Evolutionary conservation across 2,797 vertebrate species (phyloP).

Genomic region (Squalus acanthias): DNA sequence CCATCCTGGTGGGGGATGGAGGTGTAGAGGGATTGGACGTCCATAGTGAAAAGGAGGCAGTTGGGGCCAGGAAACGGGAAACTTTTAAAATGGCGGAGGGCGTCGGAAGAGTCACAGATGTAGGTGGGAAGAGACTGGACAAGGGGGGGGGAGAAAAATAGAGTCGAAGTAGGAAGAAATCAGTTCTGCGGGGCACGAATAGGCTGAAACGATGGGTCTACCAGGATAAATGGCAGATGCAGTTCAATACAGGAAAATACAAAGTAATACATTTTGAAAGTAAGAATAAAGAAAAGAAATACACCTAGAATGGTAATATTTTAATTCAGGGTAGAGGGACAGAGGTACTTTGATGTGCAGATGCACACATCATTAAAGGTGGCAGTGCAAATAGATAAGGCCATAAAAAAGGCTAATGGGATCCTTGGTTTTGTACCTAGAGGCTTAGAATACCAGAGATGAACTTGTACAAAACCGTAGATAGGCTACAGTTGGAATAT

Average conservation of each 20-base stretch:
- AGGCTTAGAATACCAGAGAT: not conserved
- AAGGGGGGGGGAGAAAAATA: no score
- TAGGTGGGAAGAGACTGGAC: no score
- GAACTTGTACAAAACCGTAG: not conserved
- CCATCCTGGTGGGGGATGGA: no score
- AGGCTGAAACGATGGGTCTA: no score
- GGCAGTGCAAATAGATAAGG: not conserved
- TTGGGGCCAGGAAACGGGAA: no score
- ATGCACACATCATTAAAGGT: not conserved
- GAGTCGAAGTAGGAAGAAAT: no score
- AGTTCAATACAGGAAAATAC: not conserved
- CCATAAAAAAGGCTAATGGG: not conserved
- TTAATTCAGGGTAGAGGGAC: not conserved
- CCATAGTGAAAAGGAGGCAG: no score
- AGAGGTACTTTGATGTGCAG: not conserved
- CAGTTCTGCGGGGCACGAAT: no score
- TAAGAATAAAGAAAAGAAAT: not conserved
- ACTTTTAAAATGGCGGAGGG: no score
- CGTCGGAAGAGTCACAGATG: no score
- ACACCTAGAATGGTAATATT: not conserved
- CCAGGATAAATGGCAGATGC: not conserved
- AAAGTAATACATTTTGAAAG: not conserved
- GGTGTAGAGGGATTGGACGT: no score
- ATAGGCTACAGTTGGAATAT: not conserved
- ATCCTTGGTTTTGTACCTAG: not conserved